phyloP scores from a whole-genome alignment of 2,797 vertebrate genomes.

The Fratercula arctica region DNA sequence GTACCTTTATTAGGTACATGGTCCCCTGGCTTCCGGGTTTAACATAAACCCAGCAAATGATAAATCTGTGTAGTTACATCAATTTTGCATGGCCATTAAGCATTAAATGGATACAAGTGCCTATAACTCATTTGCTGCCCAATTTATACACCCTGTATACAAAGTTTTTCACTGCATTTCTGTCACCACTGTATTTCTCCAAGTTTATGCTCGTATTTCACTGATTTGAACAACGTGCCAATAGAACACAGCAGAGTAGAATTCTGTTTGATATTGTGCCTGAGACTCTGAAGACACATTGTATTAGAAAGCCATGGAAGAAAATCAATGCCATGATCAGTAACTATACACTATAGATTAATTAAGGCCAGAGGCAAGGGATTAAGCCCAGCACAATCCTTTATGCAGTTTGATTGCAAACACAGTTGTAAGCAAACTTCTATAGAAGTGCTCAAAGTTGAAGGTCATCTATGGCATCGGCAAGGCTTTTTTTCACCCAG shows the following conservation, averaged over 20 bases:
- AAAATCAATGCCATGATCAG: conserved; percentile 36
- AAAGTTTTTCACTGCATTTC: not conserved
- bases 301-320: not conserved
- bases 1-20: not conserved
- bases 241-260: not conserved
- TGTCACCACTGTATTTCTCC: not conserved
- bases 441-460: not conserved
- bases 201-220: not conserved
- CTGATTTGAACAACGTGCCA: not conserved
- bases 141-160: not conserved
- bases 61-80: not conserved
- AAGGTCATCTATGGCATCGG: not conserved
- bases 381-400: conserved; percentile 35
- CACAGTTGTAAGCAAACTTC: conserved; percentile 8
- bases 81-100: not conserved
- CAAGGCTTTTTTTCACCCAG: not conserved
- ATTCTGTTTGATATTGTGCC: not conserved
- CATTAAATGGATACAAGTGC: not conserved
- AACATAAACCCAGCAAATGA: not conserved
- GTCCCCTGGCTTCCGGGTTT: not conserved
- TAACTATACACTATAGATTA: conserved; percentile 35
- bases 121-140: not conserved
- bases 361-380: conserved; percentile 28
- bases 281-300: not conserved
- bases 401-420: not conserved